These are phyloP conservation scores for Musca domestica DNA, from an alignment of 1,140 invertebrate species.

Conservation along the genomic window DNA sequence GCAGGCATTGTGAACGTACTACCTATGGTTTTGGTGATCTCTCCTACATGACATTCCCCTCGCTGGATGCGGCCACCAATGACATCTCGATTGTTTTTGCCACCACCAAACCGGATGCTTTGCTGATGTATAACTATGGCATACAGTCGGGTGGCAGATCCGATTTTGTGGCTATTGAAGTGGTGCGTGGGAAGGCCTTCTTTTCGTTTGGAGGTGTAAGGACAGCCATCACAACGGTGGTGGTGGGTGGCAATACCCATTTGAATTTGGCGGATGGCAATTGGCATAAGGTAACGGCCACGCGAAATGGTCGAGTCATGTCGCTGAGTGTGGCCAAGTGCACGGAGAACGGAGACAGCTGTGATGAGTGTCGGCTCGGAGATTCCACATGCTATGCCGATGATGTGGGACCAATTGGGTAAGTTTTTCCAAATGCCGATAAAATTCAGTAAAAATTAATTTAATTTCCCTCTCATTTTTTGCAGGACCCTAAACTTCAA, in stretches of 20 bases:
- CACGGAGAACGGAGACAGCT: slow-evolving; percentile 79
- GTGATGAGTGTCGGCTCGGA: slow-evolving; percentile 79
- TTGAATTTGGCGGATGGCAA: slow-evolving; percentile 76
- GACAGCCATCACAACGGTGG: slow-evolving; percentile 78
- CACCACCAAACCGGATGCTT: slow-evolving; percentile 80
- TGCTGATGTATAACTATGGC: slow-evolving; percentile 89
- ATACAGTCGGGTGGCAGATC: slow-evolving; percentile 80
- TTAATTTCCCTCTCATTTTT: neutral
- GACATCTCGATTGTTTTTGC: slow-evolving; percentile 90
- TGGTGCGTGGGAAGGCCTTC: slow-evolving; percentile 75
- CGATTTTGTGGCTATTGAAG: slow-evolving; percentile 88
- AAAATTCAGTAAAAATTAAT: neutral
- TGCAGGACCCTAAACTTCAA: slow-evolving; percentile 87
- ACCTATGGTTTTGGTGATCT: slow-evolving; percentile 85
- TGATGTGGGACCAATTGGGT: slow-evolving; percentile 82
- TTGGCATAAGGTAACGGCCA: slow-evolving; percentile 90
- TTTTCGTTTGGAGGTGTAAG: slow-evolving; percentile 88
- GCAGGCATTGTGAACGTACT: slow-evolving; percentile 83
- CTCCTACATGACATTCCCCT: slow-evolving; percentile 84
- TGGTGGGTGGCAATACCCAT: slow-evolving; percentile 60
- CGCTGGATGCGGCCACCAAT: slow-evolving; percentile 81
- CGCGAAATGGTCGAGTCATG: slow-evolving; percentile 80
- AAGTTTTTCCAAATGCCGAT: slow-evolving; percentile 42
- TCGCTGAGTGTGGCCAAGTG: slow-evolving; percentile 79
- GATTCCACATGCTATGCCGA: slow-evolving; percentile 79